phyloP scores from a whole-genome alignment of 2,797 vertebrate genomes.

The Denticeps clupeoides region DNA sequence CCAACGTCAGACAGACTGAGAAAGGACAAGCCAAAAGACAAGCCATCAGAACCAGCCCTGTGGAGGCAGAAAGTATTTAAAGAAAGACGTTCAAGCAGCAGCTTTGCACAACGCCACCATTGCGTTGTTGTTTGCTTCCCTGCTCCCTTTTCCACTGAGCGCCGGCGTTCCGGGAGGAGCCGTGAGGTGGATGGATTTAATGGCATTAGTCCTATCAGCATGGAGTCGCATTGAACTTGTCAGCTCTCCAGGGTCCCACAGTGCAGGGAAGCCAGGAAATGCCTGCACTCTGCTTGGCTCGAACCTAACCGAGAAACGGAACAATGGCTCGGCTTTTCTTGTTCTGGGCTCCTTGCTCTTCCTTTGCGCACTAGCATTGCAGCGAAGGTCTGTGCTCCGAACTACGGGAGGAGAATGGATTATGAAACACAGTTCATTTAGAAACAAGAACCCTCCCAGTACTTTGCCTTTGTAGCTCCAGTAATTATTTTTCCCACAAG shows the following conservation, averaged over 20 bases:
- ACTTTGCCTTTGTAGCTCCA: neutral
- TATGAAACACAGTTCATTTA: slow-evolving; percentile 9
- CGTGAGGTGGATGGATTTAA: slow-evolving; percentile 14
- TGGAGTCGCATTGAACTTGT: slow-evolving; percentile 19
- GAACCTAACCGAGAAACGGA: neutral
- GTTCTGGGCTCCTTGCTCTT: slow-evolving; percentile 14
- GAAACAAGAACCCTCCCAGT: slow-evolving; percentile 1
- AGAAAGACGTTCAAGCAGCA: no score
- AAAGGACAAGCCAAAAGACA: neutral
- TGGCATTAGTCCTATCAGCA: slow-evolving; percentile 22
- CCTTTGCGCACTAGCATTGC: neutral
- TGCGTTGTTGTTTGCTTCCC: no score
- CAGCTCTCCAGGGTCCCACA: slow-evolving; percentile 12
- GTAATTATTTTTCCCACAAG: slow-evolving; percentile 25
- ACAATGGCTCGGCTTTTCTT: slow-evolving; percentile 2
- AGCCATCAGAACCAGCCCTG: no score
- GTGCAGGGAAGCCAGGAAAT: slow-evolving; percentile 12
- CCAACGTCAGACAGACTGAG: neutral
- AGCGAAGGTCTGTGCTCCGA: neutral
- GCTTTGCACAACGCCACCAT: no score
- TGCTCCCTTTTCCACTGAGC: no score
- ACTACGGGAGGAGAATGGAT: slow-evolving; percentile 10
- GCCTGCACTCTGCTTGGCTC: slow-evolving; percentile 8
- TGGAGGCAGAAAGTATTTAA: no score
- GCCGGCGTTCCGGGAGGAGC: neutral